A percentile compares a stretch with the other conserved stretches of the same genome.
Evolutionary conservation across 2,797 vertebrate species (phyloP).

Genomic region (Epinephelus coioides): DNA sequence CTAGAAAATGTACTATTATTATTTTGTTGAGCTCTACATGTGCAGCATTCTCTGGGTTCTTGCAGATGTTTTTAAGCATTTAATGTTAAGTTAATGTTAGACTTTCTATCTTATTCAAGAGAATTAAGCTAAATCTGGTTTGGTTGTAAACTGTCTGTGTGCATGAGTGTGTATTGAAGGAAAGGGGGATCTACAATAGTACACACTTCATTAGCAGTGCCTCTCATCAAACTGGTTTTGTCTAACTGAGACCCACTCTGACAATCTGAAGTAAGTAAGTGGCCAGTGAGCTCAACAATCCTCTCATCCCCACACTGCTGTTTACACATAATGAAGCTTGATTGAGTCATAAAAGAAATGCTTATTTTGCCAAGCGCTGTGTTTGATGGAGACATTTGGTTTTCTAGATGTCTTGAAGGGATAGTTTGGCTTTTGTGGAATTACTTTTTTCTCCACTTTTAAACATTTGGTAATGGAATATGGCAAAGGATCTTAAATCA

Average conservation of each 20-base stretch:
- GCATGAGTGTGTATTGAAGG: neutral
- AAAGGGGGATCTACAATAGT: neutral
- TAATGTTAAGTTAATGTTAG: neutral
- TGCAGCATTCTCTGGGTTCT: neutral
- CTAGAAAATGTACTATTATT: neutral
- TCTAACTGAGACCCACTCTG: constrained; percentile 32
- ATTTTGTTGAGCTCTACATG: neutral
- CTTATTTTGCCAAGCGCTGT: constrained; percentile 50
- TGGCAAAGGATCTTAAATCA: neutral
- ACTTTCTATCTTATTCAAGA: neutral
- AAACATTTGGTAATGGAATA: neutral
- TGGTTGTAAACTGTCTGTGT: neutral
- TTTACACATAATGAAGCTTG: constrained; percentile 65
- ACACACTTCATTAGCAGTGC: constrained; percentile 47
- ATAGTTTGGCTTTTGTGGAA: constrained; percentile 13
- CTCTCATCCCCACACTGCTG: constrained; percentile 28
- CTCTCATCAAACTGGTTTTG: constrained; percentile 35
- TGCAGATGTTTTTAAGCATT: neutral
- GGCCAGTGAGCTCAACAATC: constrained; percentile 39
- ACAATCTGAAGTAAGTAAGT: constrained; percentile 50
- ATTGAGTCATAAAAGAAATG: constrained; percentile 66
- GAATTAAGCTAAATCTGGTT: neutral
- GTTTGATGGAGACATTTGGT: constrained; percentile 45
- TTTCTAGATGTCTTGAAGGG: constrained; percentile 34
- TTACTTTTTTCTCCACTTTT: neutral